Evolutionary conservation across 2,113 vertebrate species (phyloP).

Genomic region (Lasiurus borealis): DNA sequence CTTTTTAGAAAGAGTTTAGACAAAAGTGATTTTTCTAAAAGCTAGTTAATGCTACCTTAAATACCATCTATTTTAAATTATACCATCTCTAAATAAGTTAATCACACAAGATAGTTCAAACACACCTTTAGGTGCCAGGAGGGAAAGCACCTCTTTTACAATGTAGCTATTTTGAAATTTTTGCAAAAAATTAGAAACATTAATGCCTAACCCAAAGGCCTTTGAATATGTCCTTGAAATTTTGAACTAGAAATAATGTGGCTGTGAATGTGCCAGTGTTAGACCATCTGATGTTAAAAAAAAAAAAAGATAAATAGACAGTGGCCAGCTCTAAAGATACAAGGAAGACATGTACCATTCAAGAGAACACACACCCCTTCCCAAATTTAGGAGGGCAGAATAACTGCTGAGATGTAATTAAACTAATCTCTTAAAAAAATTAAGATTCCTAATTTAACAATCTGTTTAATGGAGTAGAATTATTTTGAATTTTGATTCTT

Average conservation of each 20-base stretch:
- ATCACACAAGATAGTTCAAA: slow-evolving; percentile 75
- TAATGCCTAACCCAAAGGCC: slow-evolving; percentile 63
- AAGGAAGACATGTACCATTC: slow-evolving; percentile 69
- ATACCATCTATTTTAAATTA: slow-evolving; percentile 79
- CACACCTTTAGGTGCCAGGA: slow-evolving; percentile 50
- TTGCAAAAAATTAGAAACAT: slow-evolving; percentile 70
- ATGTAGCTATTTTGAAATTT: slow-evolving; percentile 62
- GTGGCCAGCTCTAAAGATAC: slow-evolving; percentile 65
- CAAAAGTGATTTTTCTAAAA: slow-evolving; percentile 66
- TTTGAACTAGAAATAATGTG: slow-evolving; percentile 64
- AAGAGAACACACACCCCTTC: slow-evolving; percentile 19
- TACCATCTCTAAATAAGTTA: slow-evolving; percentile 80
- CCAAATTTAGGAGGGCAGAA: slow-evolving; percentile 64
- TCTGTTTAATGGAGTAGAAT: slow-evolving; percentile 59
- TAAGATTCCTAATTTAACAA: slow-evolving; percentile 72
- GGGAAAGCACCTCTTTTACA: slow-evolving; percentile 26
- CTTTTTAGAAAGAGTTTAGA: slow-evolving; percentile 76
- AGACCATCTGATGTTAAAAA: slow-evolving; percentile 67
- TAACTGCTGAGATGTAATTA: slow-evolving; percentile 18
- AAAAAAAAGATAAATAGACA: slow-evolving; percentile 55
- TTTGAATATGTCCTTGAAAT: slow-evolving; percentile 62
- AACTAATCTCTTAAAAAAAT: background rate
- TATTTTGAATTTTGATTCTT: slow-evolving; percentile 60
- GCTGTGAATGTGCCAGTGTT: slow-evolving; percentile 75
- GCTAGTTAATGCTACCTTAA: slow-evolving; percentile 69